Base-by-base conservation (phyloP, 2,797 vertebrate species). In the Meriones psammophilus region DNA sequence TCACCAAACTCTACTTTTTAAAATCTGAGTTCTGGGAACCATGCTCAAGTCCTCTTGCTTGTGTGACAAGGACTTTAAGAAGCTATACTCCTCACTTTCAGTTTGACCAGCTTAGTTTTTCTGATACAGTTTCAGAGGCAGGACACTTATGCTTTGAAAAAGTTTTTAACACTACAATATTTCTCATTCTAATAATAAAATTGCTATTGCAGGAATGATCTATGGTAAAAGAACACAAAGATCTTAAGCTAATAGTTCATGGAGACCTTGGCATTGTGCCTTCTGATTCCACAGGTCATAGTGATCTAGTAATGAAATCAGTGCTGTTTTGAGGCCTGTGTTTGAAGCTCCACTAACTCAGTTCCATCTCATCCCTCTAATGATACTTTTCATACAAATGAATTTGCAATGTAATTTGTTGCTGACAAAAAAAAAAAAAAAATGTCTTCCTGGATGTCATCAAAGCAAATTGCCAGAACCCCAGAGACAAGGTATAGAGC, bases 331-430 rank as follows among this genome's bases (percentile, higher is more conserved):
- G 54, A 58, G 3, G 24, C 60, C 28, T 15, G 9, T 77, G 89
- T 76, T 79, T 42, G 22, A 96, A 92, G 85, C 81, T 46, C 81
- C 46, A 26, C 66, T 30, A 42, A 60, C 69, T 89, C 5, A 54
- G 42, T 76, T 89, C 17, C 17, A 42, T 50, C 4, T 50, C 24
- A 79, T 89, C 42, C 30, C 69, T 74, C 18, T 66, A 68, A 42
- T 36, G 12, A 73, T 20, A 58, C 5, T 12, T 86, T 66, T 18
- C 28, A 58, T 1, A 74, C 84, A 42, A 69, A 9, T 62, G 5
- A 54, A 76, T 90, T 90, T 90, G 64, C 8, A 69, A 81, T 78
- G 12, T 76, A 84, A 79, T 84, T 79, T 89, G 22, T 71, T 79
- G 0, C 20, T 94, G 28, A 87, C 22, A 60, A 93, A 91, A 42